Conservation (phyloP, 2,113 vertebrate species). For the Petroica traversi region DNA sequence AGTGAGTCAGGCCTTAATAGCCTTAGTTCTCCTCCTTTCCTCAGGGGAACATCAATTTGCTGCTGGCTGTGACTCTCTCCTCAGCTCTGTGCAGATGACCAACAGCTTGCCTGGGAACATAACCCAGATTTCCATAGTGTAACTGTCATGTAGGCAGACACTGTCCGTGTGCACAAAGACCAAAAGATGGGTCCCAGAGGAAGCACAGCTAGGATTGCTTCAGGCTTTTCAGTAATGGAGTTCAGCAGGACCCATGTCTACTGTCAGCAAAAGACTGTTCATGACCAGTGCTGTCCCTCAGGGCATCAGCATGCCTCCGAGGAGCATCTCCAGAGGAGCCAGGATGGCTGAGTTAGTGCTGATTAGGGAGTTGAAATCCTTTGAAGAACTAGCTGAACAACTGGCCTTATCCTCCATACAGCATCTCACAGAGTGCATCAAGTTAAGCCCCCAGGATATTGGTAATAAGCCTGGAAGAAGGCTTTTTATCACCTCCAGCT, state of each 20-base stretch:
- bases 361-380: slow-evolving; percentile 22
- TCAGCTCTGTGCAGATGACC: neutral
- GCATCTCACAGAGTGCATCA: neutral
- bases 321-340: neutral
- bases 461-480: neutral
- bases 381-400: neutral
- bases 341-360: neutral
- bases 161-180: neutral
- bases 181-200: neutral
- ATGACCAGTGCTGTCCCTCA: neutral
- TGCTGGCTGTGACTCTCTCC: neutral
- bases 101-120: slow-evolving; percentile 9
- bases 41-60: neutral
- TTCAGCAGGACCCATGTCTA: neutral
- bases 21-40: neutral
- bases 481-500: slow-evolving; percentile 34
- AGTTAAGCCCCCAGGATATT: neutral
- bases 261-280: neutral
- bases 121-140: neutral
- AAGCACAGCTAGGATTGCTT: neutral
- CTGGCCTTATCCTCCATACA: slow-evolving; percentile 5
- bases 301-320: neutral
- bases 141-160: neutral
- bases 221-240: neutral
- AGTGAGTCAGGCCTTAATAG: neutral